Conservation (phyloP, 2,113 vertebrate species). For the Clarias batrachus region DNA sequence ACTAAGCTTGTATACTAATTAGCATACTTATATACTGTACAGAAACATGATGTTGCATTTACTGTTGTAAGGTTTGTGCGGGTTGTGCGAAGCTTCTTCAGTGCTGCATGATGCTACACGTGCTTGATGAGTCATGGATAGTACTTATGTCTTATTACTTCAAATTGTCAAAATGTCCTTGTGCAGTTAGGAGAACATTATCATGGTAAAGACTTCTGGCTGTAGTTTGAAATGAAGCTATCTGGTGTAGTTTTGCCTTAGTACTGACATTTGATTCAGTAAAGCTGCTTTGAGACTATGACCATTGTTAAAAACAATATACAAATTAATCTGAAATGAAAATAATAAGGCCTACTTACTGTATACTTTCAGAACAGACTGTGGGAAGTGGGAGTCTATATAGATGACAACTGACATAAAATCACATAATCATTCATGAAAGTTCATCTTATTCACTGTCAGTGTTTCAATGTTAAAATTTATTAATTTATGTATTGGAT, state of each 20-base stretch:
- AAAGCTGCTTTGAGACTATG: too few species aligned
- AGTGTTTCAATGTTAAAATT: too few species aligned
- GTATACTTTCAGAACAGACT: neutral
- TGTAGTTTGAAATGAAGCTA: neutral
- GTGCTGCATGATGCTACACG: neutral
- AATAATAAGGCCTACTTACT: neutral
- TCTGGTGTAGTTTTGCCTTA: neutral
- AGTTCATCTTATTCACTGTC: neutral
- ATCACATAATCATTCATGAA: neutral
- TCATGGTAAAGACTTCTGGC: neutral
- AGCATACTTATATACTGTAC: neutral
- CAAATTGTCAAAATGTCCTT: slow-evolving; percentile 8
- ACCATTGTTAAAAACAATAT: too few species aligned
- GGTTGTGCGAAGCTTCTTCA: neutral
- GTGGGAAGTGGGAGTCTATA: neutral
- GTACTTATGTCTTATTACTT: neutral
- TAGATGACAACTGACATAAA: neutral
- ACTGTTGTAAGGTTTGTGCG: neutral
- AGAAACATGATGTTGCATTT: neutral
- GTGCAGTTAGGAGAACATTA: neutral
- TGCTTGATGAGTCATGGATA: slow-evolving; percentile 3
- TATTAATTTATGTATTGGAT: neutral
- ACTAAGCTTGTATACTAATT: neutral
- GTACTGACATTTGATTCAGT: neutral
- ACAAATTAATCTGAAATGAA: too few species aligned